These are phyloP conservation scores for Smithornis capensis DNA, from an alignment of 2,113 vertebrate species.

Conservation along the genomic window DNA sequence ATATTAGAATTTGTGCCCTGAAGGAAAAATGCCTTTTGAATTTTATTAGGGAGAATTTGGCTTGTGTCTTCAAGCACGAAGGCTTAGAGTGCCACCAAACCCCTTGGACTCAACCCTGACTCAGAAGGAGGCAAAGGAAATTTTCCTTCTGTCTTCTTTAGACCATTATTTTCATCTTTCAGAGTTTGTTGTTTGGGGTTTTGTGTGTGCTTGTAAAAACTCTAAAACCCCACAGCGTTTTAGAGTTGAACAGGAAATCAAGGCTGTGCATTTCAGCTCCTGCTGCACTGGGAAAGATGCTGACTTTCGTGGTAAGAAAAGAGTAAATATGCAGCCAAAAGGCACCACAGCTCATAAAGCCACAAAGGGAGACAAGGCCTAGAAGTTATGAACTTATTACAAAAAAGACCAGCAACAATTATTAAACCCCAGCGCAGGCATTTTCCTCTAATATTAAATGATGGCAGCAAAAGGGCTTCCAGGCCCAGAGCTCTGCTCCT, in stretches of 20 bases:
- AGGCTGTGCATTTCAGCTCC: not conserved
- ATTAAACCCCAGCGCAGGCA: not conserved
- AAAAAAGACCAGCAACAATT: not conserved
- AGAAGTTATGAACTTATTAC: not conserved
- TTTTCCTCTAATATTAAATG: not conserved
- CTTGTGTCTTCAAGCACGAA: not conserved
- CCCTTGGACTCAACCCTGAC: not conserved
- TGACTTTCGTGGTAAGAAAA: not conserved
- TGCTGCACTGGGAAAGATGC: not conserved
- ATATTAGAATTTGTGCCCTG: not conserved
- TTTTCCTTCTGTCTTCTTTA: not conserved
- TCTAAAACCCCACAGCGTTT: not conserved
- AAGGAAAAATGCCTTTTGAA: constrained; percentile 11
- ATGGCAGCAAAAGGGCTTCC: not conserved
- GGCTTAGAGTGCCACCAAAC: not conserved
- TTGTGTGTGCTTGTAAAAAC: not conserved
- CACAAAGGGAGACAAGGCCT: not conserved
- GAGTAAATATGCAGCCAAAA: not conserved
- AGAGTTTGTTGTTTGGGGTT: not conserved
- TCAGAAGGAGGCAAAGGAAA: not conserved
- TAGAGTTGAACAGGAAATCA: not conserved
- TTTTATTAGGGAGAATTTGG: not conserved
- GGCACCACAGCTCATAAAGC: not conserved
- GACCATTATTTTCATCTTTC: not conserved
- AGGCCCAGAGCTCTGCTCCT: not conserved